Conservation (phyloP, 2,888 invertebrate genomes). For the Ferrisia virgata region DNA sequence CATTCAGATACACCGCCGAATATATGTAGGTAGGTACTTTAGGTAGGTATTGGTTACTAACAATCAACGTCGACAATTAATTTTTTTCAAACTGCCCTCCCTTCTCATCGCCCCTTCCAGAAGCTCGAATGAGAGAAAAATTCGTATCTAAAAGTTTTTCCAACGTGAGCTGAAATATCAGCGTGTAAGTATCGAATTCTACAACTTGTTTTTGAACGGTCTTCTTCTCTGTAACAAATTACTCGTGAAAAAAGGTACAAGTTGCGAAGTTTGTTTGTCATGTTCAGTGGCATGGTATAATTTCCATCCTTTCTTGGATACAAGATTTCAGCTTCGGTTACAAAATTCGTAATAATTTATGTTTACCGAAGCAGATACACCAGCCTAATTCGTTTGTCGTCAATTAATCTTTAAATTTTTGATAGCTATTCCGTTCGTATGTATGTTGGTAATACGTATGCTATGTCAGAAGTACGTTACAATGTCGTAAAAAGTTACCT, state of each 20-base stretch:
- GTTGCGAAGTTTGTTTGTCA: neutral
- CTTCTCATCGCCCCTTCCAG: neutral
- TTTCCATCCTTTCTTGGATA: neutral
- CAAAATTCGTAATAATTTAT: neutral
- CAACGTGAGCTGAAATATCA: conserved; percentile 8
- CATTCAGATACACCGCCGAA: neutral
- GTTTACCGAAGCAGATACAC: neutral
- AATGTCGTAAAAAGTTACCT: neutral
- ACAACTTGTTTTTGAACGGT: neutral
- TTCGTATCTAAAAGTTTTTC: neutral
- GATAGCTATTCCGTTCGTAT: neutral
- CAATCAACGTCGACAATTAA: neutral
- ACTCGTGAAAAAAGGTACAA: neutral
- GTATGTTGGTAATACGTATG: neutral
- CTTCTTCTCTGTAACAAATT: conserved; percentile 15
- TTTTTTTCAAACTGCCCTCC: neutral
- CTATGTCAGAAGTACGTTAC: neutral
- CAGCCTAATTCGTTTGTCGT: neutral
- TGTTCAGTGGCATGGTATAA: neutral
- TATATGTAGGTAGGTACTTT: no score
- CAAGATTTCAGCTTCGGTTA: neutral
- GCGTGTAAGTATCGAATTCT: neutral
- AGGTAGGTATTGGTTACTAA: no score
- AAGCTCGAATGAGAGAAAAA: neutral
- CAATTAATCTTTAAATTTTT: neutral